Evolutionary conservation across 2,888 invertebrate species (phyloP), one percentile per base, ranked within the genome.

Genomic region (Esperia sulphurella): DNA sequence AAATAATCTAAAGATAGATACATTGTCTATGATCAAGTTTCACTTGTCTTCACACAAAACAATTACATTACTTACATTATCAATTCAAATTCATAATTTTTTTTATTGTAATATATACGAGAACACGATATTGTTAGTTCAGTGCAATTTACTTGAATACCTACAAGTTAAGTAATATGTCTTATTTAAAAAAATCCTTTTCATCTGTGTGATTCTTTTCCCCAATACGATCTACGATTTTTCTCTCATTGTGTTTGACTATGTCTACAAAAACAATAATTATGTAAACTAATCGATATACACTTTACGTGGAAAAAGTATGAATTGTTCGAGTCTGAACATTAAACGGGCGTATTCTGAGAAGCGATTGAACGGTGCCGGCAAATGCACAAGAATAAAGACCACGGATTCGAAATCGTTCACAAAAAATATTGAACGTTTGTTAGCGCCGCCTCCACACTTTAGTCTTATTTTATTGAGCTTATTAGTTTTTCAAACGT

Each of bases 341-440:
- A 21, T 21, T n/a, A 21, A 21, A 10, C 31, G 10, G 10, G 31
- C 31, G 31, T 9, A 10, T 47, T 47, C 47, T 30, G 30, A 47
- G 47, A 47, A 47, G 4, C 37, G 21, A 44, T 28, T 35, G 41
- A 46, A 41, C 33, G 13, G 30, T 35, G 46, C 46, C 46, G 30
- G 41, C 38, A 29, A 42, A 47, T 14, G 35, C 21, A 41, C 28
- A 14, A 14, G 9, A 43, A 42, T 42, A 47, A 42, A 35, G 33
- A 46, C 33, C 21, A 46, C 33, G 40, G 31, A 14, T 12, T 29
- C 1, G 46, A 31, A 21, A 38, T 41, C 35, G 14, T n/a, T 29
- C 3, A 40, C 41, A 41, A 46, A 46, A 46, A 46, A 45, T 45
- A 31, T 35, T 13, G 31, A 30, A 21, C 41, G 35, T 46, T 46